Evolutionary conservation across 2,797 vertebrate species (phyloP), one percentile per base, ranked within the genome.

Genomic region (Coregonus suidteri): DNA sequence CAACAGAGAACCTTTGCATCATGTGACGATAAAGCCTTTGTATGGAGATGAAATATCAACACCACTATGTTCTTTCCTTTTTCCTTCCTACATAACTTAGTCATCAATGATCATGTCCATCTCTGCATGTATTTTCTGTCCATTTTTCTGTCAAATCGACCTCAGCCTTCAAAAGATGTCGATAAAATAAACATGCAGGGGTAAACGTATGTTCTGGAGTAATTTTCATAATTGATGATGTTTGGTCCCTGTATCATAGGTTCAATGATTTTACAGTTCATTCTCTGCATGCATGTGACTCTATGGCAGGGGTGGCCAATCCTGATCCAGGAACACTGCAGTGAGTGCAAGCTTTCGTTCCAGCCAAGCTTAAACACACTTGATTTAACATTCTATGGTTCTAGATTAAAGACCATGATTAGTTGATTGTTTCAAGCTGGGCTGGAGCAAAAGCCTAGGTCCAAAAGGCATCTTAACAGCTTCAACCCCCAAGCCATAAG

Each of bases 281-380:
- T 6, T 30, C 56, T 51, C 56, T 72, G 69, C 76, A 77, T 72
- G 76, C 37, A 35, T n/a, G 25, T 6, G 41, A 56, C 20, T 71
- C 31, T 52, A 47, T 47, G 66, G 18, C 11, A 6, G 5, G n/a
- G n/a, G 59, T 25, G 59, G 59, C 20, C 59, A 11, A 64, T 9
- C 59, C 18, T 9, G 25, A 64, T 64, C 59, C 59, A 25, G 59
- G 59, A 64, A 25, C 59, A 7, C 20, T 0, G 16, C 59, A 30
- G 20, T 18, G 9, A 47, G 59, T 3, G 59, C 20, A 64, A 9
- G 20, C 5, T 25, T 64, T 64, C 6, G 4, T 25, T 25, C 20
- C 7, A 64, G 56, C 56, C 56, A 6, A 62, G 56, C 56, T 20
- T 20, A 9, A 64, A 25, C 25, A 25, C 6, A 25, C 3, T 64